Evolutionary conservation across 2,113 vertebrate species (phyloP).

Genomic region (Callipepla squamata): DNA sequence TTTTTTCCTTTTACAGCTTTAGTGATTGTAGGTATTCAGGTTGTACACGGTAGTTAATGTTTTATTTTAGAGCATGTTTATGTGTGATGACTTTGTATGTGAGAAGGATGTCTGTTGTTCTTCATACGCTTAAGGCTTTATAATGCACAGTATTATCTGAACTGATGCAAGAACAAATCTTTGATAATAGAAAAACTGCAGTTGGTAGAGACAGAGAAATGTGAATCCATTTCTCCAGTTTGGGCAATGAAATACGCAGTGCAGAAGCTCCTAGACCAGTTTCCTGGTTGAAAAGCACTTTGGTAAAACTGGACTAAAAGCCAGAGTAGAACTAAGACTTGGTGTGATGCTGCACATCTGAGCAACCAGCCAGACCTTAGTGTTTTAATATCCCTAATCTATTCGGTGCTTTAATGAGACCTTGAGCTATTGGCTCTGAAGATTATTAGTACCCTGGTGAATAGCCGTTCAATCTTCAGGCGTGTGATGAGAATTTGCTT

Average conservation of each 20-base stretch:
- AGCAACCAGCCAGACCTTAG: background rate
- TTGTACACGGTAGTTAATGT: background rate
- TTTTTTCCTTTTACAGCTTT: background rate
- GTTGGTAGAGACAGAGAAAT: background rate
- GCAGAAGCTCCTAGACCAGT: background rate
- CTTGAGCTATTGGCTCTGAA: background rate
- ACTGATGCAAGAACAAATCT: background rate
- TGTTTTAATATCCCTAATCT: background rate
- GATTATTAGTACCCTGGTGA: background rate
- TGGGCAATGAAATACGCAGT: background rate
- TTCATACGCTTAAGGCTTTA: background rate
- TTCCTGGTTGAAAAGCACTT: background rate
- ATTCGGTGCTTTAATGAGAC: background rate
- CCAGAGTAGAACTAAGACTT: background rate
- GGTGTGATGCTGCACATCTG: background rate
- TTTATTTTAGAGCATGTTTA: background rate
- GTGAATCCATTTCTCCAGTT: background rate
- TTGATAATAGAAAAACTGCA: background rate
- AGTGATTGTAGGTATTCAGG: background rate
- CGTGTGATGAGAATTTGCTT: background rate
- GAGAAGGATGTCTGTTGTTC: background rate
- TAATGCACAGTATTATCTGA: background rate
- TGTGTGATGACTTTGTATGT: background rate
- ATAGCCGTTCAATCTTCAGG: background rate
- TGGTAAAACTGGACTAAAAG: background rate